A percentile compares a stretch with the other conserved stretches of the same genome.
Conservation (phyloP, 2,113 vertebrate species). For the Chaetodon auriga region DNA sequence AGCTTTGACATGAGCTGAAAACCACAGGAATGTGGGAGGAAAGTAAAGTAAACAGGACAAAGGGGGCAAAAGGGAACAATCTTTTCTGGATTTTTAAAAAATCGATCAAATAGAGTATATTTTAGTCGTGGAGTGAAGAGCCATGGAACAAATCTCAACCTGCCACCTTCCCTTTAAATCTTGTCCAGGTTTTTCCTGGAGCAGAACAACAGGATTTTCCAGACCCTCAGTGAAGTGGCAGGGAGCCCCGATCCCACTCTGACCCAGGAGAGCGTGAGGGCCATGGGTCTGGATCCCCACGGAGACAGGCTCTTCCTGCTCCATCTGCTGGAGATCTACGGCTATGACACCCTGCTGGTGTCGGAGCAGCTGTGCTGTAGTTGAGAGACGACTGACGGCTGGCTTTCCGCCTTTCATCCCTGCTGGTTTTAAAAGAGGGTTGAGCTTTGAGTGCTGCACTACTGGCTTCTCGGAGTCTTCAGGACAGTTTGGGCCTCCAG, state of each 20-base stretch:
- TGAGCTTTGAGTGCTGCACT: constrained; percentile 48
- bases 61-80: not conserved
- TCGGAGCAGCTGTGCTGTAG: constrained; percentile 96
- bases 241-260: constrained; percentile 92
- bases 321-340: constrained; percentile 95
- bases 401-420: constrained; percentile 9
- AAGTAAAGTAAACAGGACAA: not conserved
- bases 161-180: constrained; percentile 1
- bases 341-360: constrained; percentile 94
- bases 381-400: constrained; percentile 69
- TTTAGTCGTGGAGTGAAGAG: not conserved
- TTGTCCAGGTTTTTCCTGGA: constrained; percentile 92
- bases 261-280: constrained; percentile 92
- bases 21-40: not conserved
- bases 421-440: constrained; percentile 23
- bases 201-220: constrained; percentile 97
- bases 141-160: not conserved
- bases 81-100: not conserved
- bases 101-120: not conserved
- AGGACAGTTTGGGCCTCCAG: constrained; percentile 22
- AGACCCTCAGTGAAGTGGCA: constrained; percentile 92
- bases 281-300: constrained; percentile 96
- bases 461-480: constrained; percentile 46
- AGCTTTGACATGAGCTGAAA: not conserved
- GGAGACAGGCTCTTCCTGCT: constrained; percentile 93